A percentile compares a stretch with the other conserved stretches of the same genome.
Conservation (phyloP, 64 coral and sea anemone genomes). For the Porites australiensis region DNA sequence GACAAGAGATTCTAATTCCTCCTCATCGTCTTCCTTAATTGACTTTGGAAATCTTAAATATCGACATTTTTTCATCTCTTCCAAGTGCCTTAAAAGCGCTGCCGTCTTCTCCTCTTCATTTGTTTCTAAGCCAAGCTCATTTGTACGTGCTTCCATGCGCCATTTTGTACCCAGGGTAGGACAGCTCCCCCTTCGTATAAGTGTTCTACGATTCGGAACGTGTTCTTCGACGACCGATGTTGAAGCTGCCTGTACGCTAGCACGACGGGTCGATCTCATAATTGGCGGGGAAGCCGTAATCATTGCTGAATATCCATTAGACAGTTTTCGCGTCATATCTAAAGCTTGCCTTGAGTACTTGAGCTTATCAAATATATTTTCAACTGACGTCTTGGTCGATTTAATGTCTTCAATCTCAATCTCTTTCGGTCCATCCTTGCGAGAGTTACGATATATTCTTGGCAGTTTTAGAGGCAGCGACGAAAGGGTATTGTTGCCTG, state of each 20-base stretch:
- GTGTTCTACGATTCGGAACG: background rate
- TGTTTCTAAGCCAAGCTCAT: background rate
- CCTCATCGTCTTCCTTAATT: constrained; percentile 28
- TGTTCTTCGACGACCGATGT: background rate
- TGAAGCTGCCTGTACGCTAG: background rate
- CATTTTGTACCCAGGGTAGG: constrained; percentile 22
- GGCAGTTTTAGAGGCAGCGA: constrained; percentile 21
- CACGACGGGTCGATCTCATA: background rate
- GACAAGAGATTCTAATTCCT: background rate
- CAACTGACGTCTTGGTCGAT: background rate
- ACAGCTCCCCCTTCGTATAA: constrained; percentile 21
- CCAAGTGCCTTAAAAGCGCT: background rate
- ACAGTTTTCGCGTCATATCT: background rate
- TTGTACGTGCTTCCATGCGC: background rate
- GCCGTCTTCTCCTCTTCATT: background rate
- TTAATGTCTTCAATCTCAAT: constrained; percentile 8
- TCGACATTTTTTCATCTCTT: constrained; percentile 44
- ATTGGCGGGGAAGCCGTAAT: background rate
- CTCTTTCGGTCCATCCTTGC: background rate
- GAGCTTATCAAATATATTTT: background rate
- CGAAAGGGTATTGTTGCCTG: background rate
- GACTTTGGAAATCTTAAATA: constrained; percentile 49
- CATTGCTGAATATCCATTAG: constrained; percentile 7
- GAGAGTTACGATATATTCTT: background rate
- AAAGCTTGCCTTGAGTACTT: background rate